Conservation (phyloP, 2,888 invertebrate genomes). For the Thelaira solivaga region DNA sequence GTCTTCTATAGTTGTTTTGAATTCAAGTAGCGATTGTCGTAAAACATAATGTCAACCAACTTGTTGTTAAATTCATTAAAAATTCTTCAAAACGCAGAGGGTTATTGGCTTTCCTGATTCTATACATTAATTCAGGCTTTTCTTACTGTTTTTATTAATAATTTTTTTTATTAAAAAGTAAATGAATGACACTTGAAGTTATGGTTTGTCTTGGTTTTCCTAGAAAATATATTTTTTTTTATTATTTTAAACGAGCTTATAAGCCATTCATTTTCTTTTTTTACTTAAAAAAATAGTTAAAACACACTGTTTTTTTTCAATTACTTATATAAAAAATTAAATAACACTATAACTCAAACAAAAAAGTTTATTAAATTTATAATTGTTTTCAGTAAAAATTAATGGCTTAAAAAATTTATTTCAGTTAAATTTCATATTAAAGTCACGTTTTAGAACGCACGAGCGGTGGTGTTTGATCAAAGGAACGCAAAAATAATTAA, state of each 20-base stretch:
- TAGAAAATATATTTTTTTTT: slow-evolving; percentile 1
- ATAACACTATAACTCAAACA: too few species aligned
- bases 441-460: slow-evolving; percentile 34
- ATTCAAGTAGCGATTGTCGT: slow-evolving; percentile 35
- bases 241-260: too few species aligned
- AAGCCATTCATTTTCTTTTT: background rate
- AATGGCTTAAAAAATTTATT: background rate
- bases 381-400: background rate
- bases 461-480: slow-evolving; percentile 32
- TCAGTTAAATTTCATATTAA: slow-evolving; percentile 5
- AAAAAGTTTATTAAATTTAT: background rate
- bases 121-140: background rate
- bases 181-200: slow-evolving; percentile 9
- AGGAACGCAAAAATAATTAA: background rate
- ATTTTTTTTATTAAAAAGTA: slow-evolving; percentile 9
- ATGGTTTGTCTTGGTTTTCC: background rate
- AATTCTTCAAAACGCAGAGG: slow-evolving; percentile 23
- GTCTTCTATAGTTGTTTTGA: slow-evolving; percentile 9
- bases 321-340: too few species aligned
- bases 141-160: slow-evolving; percentile 8
- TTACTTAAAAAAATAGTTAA: too few species aligned
- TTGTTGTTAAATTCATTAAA: slow-evolving; percentile 38
- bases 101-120: slow-evolving; percentile 20
- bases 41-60: slow-evolving; percentile 47
- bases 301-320: slow-evolving; percentile 10